phyloP scores from a whole-genome alignment of 2,797 vertebrate genomes.

The Myiotriccus ornatus region DNA sequence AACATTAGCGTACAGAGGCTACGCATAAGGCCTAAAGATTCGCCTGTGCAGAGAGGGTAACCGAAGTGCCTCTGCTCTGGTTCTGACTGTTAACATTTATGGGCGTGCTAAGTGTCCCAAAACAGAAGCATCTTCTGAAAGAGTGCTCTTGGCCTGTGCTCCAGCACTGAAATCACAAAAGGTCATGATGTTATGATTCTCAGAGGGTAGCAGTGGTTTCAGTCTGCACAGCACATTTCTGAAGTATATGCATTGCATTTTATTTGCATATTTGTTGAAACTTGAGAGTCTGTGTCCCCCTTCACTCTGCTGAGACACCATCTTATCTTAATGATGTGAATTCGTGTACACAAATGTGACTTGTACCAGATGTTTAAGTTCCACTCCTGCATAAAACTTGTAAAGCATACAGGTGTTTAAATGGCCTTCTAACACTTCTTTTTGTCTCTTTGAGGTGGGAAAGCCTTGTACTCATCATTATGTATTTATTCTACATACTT shows the following conservation, averaged over 20 bases:
- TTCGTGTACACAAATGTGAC: neutral
- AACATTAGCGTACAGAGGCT: neutral
- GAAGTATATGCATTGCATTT: neutral
- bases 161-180: neutral
- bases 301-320: neutral
- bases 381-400: neutral
- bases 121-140: neutral
- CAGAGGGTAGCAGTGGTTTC: neutral
- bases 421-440: constrained; percentile 22
- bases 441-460: constrained; percentile 80
- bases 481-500: constrained; percentile 82
- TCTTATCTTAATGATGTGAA: neutral
- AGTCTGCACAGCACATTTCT: neutral
- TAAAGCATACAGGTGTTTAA: neutral
- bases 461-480: constrained; percentile 80
- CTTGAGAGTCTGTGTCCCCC: neutral
- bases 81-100: neutral
- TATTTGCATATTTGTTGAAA: neutral
- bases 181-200: neutral
- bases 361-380: neutral
- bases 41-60: neutral
- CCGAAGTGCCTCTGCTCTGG: neutral
- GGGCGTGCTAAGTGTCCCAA: neutral
- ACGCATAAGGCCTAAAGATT: neutral
- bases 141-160: neutral